Percentiles rank a stretch among this genome's conserved stretches.
Conservation (phyloP, 35 echinoderm and acorn worm species). For the Apostichopus japonicus region DNA sequence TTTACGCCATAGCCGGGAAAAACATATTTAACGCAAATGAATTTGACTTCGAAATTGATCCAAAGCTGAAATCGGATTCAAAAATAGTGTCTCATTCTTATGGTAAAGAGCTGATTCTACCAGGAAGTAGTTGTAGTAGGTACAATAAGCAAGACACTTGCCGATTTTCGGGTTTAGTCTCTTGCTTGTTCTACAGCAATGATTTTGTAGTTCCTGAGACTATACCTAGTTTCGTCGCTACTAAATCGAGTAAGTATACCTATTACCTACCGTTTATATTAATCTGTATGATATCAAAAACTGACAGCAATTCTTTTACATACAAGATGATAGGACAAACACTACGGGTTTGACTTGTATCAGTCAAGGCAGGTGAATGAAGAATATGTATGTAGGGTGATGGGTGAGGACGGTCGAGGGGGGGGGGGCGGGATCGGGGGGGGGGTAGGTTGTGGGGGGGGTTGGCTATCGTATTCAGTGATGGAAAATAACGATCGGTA, state of each 20-base stretch:
- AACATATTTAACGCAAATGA: not conserved
- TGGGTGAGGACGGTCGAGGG: too few relatives aligned
- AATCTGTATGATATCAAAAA: too few relatives aligned
- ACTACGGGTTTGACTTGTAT: too few relatives aligned
- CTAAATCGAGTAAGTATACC: not conserved
- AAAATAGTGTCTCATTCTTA: not conserved
- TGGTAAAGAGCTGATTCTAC: not conserved
- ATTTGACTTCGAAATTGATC: not conserved
- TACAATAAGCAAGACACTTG: not conserved
- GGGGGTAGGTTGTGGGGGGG: too few relatives aligned
- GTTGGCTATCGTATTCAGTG: too few relatives aligned
- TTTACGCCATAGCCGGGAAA: slow-evolving; percentile 3
- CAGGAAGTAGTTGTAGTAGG: not conserved
- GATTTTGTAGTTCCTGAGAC: not conserved
- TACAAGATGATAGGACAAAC: too few relatives aligned
- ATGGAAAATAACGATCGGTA: too few relatives aligned
- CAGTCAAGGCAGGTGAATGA: too few relatives aligned
- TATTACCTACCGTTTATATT: too few relatives aligned
- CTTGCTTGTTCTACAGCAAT: not conserved
- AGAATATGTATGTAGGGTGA: too few relatives aligned
- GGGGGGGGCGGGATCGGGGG: too few relatives aligned
- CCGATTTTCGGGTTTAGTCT: not conserved
- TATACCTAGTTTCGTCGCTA: not conserved
- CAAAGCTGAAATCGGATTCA: not conserved
- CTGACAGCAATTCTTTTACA: too few relatives aligned